These are phyloP conservation scores for Vulpes vulpes DNA, from an alignment of 2,113 vertebrate species.

Conservation along the genomic window DNA sequence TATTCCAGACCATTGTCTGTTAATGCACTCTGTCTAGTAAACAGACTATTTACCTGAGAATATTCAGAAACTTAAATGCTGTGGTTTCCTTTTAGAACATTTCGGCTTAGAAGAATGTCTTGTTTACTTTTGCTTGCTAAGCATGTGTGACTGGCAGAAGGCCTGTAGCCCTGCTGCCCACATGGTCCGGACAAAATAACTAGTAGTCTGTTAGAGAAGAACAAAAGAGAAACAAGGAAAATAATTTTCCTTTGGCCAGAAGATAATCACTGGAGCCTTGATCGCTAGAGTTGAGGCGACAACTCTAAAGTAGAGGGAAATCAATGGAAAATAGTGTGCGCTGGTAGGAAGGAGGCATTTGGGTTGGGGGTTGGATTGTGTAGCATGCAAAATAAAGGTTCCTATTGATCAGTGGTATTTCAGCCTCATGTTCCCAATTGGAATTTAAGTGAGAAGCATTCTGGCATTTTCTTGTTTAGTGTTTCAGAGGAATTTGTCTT, in stretches of 20 bases:
- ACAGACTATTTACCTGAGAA: conserved; percentile 2
- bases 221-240: conserved; percentile 65
- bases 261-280: conserved; percentile 55
- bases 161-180: background rate
- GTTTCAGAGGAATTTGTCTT: background rate
- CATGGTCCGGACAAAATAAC: background rate
- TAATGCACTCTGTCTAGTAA: conserved; percentile 20
- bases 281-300: conserved; percentile 48
- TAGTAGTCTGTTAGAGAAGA: conserved; percentile 58
- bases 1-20: background rate
- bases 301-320: conserved; percentile 42
- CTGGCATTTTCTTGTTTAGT: background rate
- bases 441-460: conserved; percentile 50
- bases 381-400: conserved; percentile 25
- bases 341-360: conserved; percentile 54
- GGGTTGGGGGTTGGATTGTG: conserved; percentile 46
- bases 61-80: conserved; percentile 51
- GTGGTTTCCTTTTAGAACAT: conserved; percentile 49
- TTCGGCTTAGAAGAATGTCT: conserved; percentile 56
- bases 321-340: conserved; percentile 39
- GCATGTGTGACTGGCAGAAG: conserved; percentile 1
- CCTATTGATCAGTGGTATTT: background rate
- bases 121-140: conserved; percentile 70
- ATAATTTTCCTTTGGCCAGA: conserved; percentile 61
- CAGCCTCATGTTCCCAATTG: background rate